These are phyloP conservation scores for Regulus satrapa DNA, from an alignment of 2,113 vertebrate genomes.

Conservation along the genomic window DNA sequence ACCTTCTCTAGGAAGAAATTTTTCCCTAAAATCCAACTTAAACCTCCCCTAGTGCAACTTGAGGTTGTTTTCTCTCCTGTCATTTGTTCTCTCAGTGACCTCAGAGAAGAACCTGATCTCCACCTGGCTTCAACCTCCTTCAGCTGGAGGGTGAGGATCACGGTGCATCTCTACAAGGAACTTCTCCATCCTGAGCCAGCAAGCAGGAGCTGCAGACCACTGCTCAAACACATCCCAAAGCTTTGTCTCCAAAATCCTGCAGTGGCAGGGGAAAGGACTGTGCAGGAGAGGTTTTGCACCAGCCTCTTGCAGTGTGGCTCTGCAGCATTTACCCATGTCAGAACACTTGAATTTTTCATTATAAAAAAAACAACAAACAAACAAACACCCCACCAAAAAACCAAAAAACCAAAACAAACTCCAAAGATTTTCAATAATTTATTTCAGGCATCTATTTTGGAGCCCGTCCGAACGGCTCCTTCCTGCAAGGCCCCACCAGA, in stretches of 20 bases:
- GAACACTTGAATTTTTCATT: neutral
- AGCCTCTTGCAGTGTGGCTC: neutral
- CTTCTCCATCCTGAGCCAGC: neutral
- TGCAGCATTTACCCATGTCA: neutral
- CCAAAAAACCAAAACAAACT: neutral
- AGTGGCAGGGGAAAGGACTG: neutral
- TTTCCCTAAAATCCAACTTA: neutral
- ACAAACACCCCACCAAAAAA: no score
- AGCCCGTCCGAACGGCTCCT: neutral
- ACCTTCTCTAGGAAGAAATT: neutral
- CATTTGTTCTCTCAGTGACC: neutral
- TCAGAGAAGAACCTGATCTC: fast-evolving
- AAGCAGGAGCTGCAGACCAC: neutral
- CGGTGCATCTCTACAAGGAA: neutral
- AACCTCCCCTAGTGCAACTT: neutral
- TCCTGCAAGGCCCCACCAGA: neutral
- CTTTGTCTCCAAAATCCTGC: neutral
- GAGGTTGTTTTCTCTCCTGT: neutral
- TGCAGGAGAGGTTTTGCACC: neutral
- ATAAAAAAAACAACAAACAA: no score
- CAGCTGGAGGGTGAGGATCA: neutral
- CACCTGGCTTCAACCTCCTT: fast-evolving
- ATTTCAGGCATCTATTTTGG: neutral
- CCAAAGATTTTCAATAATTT: neutral
- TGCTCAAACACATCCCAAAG: neutral